These are phyloP conservation scores for Centrocercus urophasianus DNA, from an alignment of 2,113 vertebrate genomes.

Conservation along the genomic window DNA sequence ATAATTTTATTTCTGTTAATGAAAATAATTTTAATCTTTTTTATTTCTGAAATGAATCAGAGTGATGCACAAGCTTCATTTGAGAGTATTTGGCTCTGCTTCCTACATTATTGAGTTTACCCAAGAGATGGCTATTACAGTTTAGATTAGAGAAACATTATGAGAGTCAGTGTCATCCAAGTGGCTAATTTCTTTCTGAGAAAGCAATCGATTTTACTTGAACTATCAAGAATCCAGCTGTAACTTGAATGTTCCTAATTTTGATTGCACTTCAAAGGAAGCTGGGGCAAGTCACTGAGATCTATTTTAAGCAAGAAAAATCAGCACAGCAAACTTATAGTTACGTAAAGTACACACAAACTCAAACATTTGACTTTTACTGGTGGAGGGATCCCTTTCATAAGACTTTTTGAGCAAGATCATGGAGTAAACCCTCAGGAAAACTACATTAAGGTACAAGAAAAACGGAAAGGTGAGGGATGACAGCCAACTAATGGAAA, in stretches of 20 bases:
- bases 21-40: background rate
- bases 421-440: background rate
- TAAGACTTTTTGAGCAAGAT: background rate
- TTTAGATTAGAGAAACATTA: slow-evolving; percentile 3
- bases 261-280: background rate
- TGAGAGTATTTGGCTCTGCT: background rate
- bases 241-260: background rate
- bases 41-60: background rate
- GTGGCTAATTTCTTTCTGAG: background rate
- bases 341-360: background rate
- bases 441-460: background rate
- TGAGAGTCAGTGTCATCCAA: background rate
- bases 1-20: background rate
- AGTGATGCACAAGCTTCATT: background rate
- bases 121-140: background rate
- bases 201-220: background rate
- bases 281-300: background rate
- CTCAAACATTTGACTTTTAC: background rate
- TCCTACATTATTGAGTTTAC: background rate
- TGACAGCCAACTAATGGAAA: background rate
- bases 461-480: background rate
- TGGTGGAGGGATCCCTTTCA: rapidly evolving
- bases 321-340: background rate
- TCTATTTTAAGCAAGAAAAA: background rate
- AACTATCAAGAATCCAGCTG: background rate